phyloP scores from a whole-genome alignment of 2,797 vertebrate species.

The Taeniopygia guttata region DNA sequence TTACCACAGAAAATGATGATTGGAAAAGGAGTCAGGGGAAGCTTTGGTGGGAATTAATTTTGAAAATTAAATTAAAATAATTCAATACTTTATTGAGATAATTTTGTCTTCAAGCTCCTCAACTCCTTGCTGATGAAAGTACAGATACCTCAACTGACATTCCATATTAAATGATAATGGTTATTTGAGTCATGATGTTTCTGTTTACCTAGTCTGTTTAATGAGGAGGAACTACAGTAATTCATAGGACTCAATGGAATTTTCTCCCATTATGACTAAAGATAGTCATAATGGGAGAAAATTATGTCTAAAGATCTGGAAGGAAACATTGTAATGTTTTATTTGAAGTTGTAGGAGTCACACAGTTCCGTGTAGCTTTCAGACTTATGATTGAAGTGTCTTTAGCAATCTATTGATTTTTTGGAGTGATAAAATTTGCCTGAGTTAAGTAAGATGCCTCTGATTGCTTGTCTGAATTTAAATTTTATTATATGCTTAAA shows the following conservation, averaged over 20 bases:
- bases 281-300: too few species aligned
- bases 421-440: not conserved
- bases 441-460: not conserved
- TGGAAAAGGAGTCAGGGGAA: not conserved
- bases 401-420: not conserved
- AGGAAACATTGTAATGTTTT: not conserved
- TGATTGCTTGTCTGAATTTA: not conserved
- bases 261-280: not conserved
- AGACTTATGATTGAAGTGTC: not conserved
- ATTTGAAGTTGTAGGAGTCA: not conserved
- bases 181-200: not conserved
- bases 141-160: not conserved
- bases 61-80: not conserved
- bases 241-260: not conserved
- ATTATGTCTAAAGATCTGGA: not conserved
- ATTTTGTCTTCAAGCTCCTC: not conserved
- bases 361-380: not conserved
- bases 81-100: not conserved
- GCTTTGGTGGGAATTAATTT: not conserved
- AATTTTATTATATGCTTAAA: not conserved
- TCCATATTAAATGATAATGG: not conserved
- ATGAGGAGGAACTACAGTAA: not conserved
- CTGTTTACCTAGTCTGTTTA: not conserved
- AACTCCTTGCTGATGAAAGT: not conserved
- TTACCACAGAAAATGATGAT: not conserved